These are phyloP conservation scores for Aphelocoma californica DNA, from an alignment of 2,797 vertebrate species.

Conservation along the genomic window DNA sequence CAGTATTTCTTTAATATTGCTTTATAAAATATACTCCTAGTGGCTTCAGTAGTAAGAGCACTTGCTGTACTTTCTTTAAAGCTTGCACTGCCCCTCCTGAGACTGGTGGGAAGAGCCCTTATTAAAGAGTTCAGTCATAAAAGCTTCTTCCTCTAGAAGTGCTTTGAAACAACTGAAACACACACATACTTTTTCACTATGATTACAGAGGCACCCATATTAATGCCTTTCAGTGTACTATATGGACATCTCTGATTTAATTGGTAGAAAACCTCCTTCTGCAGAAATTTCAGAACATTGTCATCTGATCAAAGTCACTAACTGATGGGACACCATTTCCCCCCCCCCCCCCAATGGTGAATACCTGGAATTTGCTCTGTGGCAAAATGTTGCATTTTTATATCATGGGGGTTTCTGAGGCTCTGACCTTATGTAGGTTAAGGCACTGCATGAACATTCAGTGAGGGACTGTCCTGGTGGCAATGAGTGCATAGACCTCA, in stretches of 20 bases:
- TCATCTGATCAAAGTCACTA: not conserved
- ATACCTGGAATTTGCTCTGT: not conserved
- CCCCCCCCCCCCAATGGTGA: not conserved
- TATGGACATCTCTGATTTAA: not conserved
- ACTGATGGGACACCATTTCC: not conserved
- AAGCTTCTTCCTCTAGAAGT: constrained; percentile 39
- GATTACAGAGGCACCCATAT: not conserved
- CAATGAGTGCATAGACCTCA: not conserved
- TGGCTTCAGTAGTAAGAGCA: constrained; percentile 48
- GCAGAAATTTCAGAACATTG: not conserved
- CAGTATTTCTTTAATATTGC: constrained; percentile 72
- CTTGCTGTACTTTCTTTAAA: constrained; percentile 60
- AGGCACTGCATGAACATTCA: not conserved
- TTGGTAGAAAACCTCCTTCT: not conserved
- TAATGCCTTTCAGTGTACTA: not conserved
- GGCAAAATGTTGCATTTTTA: not conserved
- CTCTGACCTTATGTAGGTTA: not conserved
- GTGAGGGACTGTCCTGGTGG: not conserved
- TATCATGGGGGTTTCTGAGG: not conserved
- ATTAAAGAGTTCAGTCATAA: constrained; percentile 67
- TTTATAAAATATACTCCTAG: constrained; percentile 70
- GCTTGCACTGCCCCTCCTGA: constrained; percentile 47
- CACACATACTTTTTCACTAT: constrained; percentile 14
- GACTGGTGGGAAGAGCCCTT: constrained; percentile 37
- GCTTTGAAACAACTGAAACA: constrained; percentile 55